Evolutionary conservation across 2,888 invertebrate species (phyloP).

Genomic region (Thyatira batis): DNA sequence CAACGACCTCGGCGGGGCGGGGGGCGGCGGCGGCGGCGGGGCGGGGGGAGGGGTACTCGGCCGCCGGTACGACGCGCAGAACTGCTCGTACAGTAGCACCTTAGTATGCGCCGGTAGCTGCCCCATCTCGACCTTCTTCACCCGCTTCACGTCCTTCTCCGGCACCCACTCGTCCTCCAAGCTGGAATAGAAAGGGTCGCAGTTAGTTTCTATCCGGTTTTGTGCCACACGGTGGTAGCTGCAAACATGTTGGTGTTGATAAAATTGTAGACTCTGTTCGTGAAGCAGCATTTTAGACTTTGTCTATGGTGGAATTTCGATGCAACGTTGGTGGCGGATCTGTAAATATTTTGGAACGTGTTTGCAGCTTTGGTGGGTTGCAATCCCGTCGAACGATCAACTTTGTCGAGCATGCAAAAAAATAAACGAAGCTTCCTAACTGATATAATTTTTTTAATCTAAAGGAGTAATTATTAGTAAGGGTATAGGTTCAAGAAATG

Average conservation of each 20-base stretch:
- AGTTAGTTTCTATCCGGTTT: conserved; percentile 7
- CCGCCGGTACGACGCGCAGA: conserved; percentile 69
- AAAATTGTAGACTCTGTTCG: neutral
- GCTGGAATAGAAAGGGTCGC: conserved; percentile 72
- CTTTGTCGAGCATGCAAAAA: conserved; percentile 14
- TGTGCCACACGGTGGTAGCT: conserved; percentile 70
- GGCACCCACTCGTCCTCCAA: conserved; percentile 93
- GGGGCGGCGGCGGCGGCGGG: conserved; percentile 18
- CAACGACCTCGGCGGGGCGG: conserved; percentile 29
- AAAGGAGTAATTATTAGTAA: neutral
- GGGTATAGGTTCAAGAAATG: neutral
- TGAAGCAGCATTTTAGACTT: neutral
- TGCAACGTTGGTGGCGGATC: conserved; percentile 17
- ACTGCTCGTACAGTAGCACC: conserved; percentile 77
- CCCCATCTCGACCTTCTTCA: conserved; percentile 83
- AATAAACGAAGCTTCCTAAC: conserved; percentile 9
- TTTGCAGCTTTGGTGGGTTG: conserved; percentile 72
- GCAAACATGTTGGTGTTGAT: conserved; percentile 66
- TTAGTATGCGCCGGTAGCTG: conserved; percentile 74
- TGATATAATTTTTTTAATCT: neutral
- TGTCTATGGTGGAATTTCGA: neutral
- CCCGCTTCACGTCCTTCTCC: conserved; percentile 85
- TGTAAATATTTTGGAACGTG: conserved; percentile 45
- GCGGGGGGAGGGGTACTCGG: conserved; percentile 18
- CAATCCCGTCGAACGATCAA: conserved; percentile 41